phyloP scores from a whole-genome alignment of 1,140 invertebrate genomes.

The Drosophila azteca region DNA sequence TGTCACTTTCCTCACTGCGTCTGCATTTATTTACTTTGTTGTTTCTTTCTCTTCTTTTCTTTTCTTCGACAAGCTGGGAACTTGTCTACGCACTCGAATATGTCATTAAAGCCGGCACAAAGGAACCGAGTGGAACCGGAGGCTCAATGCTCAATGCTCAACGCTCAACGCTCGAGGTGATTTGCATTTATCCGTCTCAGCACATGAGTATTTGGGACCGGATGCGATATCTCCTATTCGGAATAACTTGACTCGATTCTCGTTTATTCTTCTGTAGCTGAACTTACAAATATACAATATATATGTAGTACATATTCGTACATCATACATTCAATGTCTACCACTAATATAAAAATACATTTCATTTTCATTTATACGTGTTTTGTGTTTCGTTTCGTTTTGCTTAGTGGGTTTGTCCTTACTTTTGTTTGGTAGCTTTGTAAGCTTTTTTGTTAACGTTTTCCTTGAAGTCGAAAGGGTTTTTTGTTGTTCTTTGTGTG shows the following conservation, averaged over 20 bases:
- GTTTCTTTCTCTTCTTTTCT: conserved; percentile 9
- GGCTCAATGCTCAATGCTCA: conserved; percentile 14
- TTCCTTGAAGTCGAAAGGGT: conserved; percentile 46
- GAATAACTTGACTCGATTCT: conserved; percentile 48
- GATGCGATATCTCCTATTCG: conserved; percentile 28
- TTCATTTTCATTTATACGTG: conserved; percentile 45
- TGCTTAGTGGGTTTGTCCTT: conserved; percentile 62
- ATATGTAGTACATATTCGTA: conserved; percentile 6
- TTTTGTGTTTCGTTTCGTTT: conserved; percentile 7
- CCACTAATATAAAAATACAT: conserved; percentile 79
- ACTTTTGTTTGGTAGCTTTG: conserved; percentile 57
- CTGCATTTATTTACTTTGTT: conserved; percentile 55
- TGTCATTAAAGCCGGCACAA: conserved; percentile 49
- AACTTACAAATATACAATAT: conserved; percentile 55
- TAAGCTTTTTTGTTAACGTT: conserved; percentile 51
- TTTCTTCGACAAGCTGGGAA: conserved; percentile 9
- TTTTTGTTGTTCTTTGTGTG: background rate
- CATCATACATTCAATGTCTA: conserved; percentile 59
- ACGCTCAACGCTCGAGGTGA: conserved; percentile 27
- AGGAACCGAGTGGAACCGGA: conserved; percentile 20
- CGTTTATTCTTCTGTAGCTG: conserved; percentile 44
- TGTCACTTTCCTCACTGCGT: conserved; percentile 54
- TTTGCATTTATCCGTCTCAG: conserved; percentile 34
- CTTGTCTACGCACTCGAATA: conserved; percentile 35
- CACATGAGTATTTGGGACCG: background rate